These are phyloP conservation scores for Littorina saxatilis DNA, from an alignment of 1,140 invertebrate genomes.

Conservation along the genomic window DNA sequence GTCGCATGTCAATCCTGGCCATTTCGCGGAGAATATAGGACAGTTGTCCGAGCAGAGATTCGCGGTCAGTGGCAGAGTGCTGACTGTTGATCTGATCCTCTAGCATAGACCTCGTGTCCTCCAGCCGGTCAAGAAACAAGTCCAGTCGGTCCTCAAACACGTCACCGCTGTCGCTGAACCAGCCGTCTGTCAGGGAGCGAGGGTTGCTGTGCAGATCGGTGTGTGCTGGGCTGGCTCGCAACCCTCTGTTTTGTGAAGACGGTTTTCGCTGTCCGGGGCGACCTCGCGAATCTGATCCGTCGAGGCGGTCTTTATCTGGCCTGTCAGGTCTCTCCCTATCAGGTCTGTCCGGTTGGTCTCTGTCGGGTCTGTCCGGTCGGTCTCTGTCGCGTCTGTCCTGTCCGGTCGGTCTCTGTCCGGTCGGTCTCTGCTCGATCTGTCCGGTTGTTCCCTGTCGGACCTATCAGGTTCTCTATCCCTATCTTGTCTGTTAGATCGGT, in stretches of 20 bases:
- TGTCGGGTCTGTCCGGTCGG: not conserved
- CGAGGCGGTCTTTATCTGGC: not conserved
- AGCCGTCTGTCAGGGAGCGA: not conserved
- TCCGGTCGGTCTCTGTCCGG: not conserved
- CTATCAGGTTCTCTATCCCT: not conserved
- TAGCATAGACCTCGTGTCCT: not conserved
- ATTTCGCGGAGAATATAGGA: conserved; percentile 1
- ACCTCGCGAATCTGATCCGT: not conserved
- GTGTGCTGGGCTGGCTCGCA: not conserved
- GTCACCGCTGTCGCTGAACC: conserved; percentile 1
- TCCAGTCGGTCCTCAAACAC: not conserved
- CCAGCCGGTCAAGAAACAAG: not conserved
- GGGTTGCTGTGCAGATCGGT: not conserved
- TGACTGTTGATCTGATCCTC: not conserved
- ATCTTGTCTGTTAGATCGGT: not conserved
- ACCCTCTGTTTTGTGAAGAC: not conserved
- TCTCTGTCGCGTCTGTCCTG: not conserved
- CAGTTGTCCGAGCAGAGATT: not conserved
- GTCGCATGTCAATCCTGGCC: no score
- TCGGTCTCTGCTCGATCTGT: not conserved
- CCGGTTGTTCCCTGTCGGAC: not conserved
- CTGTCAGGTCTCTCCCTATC: not conserved
- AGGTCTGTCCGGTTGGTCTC: not conserved
- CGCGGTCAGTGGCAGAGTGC: not conserved
- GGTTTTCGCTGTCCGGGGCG: not conserved